phyloP scores from a whole-genome alignment of 2,888 invertebrate species.

The Drosophila dives region DNA sequence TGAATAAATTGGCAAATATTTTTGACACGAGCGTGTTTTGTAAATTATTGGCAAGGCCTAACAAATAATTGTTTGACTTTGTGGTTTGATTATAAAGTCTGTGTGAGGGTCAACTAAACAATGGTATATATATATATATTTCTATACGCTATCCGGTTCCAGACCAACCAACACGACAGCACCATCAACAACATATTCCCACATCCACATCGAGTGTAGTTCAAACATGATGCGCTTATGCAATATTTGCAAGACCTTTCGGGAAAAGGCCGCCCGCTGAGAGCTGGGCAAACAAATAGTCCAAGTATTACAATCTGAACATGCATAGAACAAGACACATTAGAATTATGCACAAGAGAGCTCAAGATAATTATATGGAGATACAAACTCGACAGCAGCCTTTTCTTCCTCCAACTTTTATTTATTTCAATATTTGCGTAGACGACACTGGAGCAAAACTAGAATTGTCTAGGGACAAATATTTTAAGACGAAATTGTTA shows the following conservation, averaged over 20 bases:
- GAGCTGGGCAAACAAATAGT: constrained; percentile 66
- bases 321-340: constrained; percentile 53
- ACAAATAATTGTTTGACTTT: constrained; percentile 68
- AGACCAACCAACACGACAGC: constrained; percentile 19
- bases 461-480: background rate
- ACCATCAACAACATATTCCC: constrained; percentile 30
- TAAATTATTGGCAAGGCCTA: constrained; percentile 50
- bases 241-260: constrained; percentile 72
- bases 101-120: constrained; percentile 65
- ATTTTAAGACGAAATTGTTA: background rate
- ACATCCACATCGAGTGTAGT: constrained; percentile 64
- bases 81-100: constrained; percentile 72
- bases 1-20: constrained; percentile 36
- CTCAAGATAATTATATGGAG: constrained; percentile 10
- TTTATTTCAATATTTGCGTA: constrained; percentile 48
- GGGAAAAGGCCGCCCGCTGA: constrained; percentile 50
- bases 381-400: constrained; percentile 27
- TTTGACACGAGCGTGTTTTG: constrained; percentile 19
- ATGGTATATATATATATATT: background rate
- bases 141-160: constrained; percentile 24
- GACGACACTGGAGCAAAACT: constrained; percentile 8
- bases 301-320: constrained; percentile 7
- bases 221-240: constrained; percentile 69
- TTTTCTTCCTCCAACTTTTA: constrained; percentile 30
- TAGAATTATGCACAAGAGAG: constrained; percentile 54